Evolutionary conservation across 2,113 vertebrate genomes (phyloP), one percentile per base, ranked within the genome.

Genomic region (Tetrax tetrax): DNA sequence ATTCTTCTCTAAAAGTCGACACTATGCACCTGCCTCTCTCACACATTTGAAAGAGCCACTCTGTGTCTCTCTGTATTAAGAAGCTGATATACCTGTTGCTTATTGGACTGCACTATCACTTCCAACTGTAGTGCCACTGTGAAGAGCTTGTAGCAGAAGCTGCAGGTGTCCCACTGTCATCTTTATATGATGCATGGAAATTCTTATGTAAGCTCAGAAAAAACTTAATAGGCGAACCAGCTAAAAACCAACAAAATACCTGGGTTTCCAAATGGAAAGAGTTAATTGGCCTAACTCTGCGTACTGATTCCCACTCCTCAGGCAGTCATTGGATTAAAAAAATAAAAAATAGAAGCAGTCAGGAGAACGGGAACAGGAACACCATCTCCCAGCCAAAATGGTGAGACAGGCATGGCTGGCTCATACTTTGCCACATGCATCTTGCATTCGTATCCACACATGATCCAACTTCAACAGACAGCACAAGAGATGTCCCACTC

Each of bases 401-500:
- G 37, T 72, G 63, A 88, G 31, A 50, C 57, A 56, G 43, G 29
- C 43, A 16, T 41, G 43, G 45, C 76, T 83, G 1, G 0, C 51
- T 64, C 35, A 27, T 45, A 20, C 23, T 65, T 80, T 59, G 87
- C 47, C 31, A 24, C 48, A 9, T 47, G 31, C 12, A 12, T 65
- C 72, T 83, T 43, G 28, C 12, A 24, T 41, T 80, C 0, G 0
- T 69, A 69, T 51, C 59, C 24, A 38, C 20, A n/a, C 3, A 1
- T 43, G 48, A 66, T 81, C 37, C 72, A 75, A 10, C 23, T 68
- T 78, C 48, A 78, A 19, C 71, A 48, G 80, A 18, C 41, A 87
- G 72, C 64, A 59, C 0, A 1, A 35, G 79, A 59, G 54, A 31
- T 66, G 24, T 28, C 20, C n/a, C 50, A 22, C 76, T 76, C 43